These are phyloP conservation scores for Rhinoptilus africanus DNA, from an alignment of 2,113 vertebrate genomes.

Conservation along the genomic window DNA sequence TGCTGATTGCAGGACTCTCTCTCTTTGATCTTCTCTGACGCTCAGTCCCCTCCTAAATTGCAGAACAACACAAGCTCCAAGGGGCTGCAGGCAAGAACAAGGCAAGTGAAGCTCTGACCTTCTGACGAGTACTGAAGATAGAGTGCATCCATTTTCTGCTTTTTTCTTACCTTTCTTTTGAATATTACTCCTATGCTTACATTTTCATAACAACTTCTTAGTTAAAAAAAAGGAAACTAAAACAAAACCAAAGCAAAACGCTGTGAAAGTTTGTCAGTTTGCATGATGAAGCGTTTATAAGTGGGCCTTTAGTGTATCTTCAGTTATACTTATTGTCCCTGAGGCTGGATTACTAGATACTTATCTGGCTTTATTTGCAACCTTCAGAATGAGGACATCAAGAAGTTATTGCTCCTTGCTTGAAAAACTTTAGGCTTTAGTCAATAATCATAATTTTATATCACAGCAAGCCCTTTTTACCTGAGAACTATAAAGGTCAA, in stretches of 20 bases:
- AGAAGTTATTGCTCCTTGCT: not conserved
- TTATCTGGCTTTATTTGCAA: not conserved
- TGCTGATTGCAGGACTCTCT: not conserved
- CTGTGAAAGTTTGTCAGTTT: not conserved
- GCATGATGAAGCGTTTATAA: not conserved
- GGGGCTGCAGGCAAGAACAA: not conserved
- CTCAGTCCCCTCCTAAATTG: not conserved
- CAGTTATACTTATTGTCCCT: not conserved
- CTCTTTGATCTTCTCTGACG: not conserved
- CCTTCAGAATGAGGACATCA: not conserved
- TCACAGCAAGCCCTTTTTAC: not conserved
- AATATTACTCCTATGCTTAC: not conserved
- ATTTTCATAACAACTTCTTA: not conserved
- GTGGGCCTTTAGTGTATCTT: not conserved
- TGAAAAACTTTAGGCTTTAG: not conserved
- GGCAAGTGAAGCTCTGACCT: not conserved
- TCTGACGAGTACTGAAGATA: not conserved
- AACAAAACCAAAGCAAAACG: not conserved
- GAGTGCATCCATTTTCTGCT: not conserved
- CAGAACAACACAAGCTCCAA: not conserved
- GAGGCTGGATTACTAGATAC: not conserved
- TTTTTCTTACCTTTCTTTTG: not conserved
- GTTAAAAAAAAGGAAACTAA: not conserved
- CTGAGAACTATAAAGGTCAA: not conserved
- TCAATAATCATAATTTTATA: not conserved